Conservation (phyloP, 1,140 invertebrate genomes). For the Drosophila takahashii region DNA sequence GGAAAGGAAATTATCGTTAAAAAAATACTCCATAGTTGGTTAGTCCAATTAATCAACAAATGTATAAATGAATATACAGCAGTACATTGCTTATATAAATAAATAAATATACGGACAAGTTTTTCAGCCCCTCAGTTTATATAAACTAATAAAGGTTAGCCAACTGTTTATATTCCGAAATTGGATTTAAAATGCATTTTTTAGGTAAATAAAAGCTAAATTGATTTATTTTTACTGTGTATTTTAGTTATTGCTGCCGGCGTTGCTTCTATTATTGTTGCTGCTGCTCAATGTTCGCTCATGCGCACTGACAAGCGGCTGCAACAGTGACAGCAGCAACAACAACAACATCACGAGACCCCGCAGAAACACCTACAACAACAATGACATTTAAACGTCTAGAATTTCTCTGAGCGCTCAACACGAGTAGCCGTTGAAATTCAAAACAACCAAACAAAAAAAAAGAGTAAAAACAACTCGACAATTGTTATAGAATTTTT, state of each 20-base stretch:
- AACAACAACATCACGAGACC: conserved; percentile 17
- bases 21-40: too few relatives aligned
- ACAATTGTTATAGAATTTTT: conserved; percentile 46
- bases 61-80: too few relatives aligned
- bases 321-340: conserved; percentile 45
- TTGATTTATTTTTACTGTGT: conserved; percentile 12
- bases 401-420: conserved; percentile 75
- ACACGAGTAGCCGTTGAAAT: conserved; percentile 79
- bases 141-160: too few relatives aligned
- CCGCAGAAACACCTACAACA: conserved; percentile 46
- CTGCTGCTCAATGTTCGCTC: conserved; percentile 73
- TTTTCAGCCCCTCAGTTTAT: too few relatives aligned
- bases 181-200: neutral
- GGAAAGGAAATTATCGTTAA: too few relatives aligned
- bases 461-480: conserved; percentile 15
- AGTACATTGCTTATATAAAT: too few relatives aligned
- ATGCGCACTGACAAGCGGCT: conserved; percentile 73
- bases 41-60: too few relatives aligned
- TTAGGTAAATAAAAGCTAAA: neutral
- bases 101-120: too few relatives aligned
- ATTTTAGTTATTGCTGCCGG: conserved; percentile 8
- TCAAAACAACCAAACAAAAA: conserved; percentile 59
- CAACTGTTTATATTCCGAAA: too few relatives aligned
- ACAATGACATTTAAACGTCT: conserved; percentile 75
- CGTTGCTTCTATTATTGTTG: conserved; percentile 34